Conservation (phyloP, 2,888 invertebrate species). For the Salpingus planirostris region DNA sequence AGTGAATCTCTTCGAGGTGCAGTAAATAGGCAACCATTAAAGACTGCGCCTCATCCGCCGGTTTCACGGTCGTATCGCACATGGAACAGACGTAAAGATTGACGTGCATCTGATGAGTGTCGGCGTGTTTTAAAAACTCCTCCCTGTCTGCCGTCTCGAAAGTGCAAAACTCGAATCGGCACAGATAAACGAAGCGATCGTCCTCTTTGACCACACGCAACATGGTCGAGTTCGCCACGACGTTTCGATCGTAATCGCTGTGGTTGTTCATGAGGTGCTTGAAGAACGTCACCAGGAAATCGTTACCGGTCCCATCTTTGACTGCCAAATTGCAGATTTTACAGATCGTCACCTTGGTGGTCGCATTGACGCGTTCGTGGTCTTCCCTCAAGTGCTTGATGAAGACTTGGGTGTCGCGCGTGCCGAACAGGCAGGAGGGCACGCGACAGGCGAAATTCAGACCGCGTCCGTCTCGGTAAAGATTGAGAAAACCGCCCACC, state of each 20-base stretch:
- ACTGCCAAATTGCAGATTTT: slow-evolving; percentile 9
- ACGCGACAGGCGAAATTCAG: slow-evolving; percentile 31
- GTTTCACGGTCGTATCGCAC: no score
- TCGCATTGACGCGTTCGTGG: slow-evolving; percentile 20
- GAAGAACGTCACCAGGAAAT: slow-evolving; percentile 20
- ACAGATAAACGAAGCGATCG: slow-evolving; percentile 2
- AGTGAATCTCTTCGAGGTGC: no score
- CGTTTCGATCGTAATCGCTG: slow-evolving; percentile 9
- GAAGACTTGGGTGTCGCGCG: slow-evolving; percentile 27
- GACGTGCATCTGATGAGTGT: no score
- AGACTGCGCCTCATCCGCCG: no score
- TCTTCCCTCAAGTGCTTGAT: slow-evolving; percentile 31
- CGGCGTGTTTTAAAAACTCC: no score
- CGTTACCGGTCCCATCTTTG: slow-evolving; percentile 2
- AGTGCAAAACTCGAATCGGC: no score
- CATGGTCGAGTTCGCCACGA: neutral
- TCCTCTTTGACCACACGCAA: slow-evolving; percentile 1
- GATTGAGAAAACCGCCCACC: slow-evolving; percentile 23
- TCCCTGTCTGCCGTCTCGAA: no score
- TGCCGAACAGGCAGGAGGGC: slow-evolving; percentile 29
- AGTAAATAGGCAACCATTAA: no score
- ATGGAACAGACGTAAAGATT: no score
- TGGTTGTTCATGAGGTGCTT: no score
- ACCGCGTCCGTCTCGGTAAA: slow-evolving; percentile 13
- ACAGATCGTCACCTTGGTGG: slow-evolving; percentile 11